These are phyloP conservation scores for Oreocharis arfaki DNA, from an alignment of 2,113 vertebrate species.

Conservation along the genomic window DNA sequence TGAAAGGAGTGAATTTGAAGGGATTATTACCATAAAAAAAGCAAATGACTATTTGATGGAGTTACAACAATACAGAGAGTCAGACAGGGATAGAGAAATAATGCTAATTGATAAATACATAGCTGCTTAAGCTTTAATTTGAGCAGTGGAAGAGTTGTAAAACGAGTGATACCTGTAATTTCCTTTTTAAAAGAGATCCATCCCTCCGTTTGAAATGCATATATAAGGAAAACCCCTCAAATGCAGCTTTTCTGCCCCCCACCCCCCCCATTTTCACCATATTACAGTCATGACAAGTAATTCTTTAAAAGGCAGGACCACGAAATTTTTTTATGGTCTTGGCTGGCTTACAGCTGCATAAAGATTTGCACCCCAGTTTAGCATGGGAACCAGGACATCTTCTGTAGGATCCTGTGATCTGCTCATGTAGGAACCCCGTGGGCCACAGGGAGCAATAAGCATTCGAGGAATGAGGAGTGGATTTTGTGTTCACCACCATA, in stretches of 20 bases:
- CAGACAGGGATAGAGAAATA: conserved; percentile 65
- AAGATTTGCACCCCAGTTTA: not conserved
- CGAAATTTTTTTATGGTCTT: not conserved
- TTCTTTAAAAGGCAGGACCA: not conserved
- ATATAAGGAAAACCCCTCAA: not conserved
- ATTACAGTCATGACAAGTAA: not conserved
- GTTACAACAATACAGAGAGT: conserved; percentile 69
- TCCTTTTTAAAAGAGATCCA: conserved; percentile 13
- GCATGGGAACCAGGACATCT: not conserved
- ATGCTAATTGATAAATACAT: conserved; percentile 73
- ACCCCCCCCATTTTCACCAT: not conserved
- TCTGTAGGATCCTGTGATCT: not conserved
- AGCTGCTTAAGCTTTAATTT: conserved; percentile 65
- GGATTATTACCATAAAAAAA: conserved; percentile 78
- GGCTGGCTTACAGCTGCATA: not conserved
- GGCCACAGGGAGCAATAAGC: not conserved
- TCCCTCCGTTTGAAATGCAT: not conserved
- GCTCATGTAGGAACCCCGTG: not conserved
- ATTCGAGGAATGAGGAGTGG: not conserved
- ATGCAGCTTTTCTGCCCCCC: not conserved
- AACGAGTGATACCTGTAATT: conserved; percentile 62
- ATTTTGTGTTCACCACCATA: not conserved
- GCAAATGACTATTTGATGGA: conserved; percentile 73
- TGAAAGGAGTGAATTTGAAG: conserved; percentile 75
- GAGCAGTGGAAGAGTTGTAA: conserved; percentile 27